Percentiles rank a stretch among this genome's conserved stretches.
Evolutionary conservation across 2,888 invertebrate species (phyloP).

Genomic region (Eupelmus urozonus): DNA sequence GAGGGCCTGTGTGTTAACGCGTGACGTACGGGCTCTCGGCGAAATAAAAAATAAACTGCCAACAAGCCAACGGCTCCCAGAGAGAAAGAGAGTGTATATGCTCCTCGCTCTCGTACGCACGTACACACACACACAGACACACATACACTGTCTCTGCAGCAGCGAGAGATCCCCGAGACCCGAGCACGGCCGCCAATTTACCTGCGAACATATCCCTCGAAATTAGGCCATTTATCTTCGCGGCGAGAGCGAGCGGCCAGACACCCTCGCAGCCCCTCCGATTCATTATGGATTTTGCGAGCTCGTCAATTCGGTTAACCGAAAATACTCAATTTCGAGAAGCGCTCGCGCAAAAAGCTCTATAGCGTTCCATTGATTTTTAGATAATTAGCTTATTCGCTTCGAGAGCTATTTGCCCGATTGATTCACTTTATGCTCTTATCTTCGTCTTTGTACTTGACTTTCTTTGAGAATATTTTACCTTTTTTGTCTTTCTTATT

Average conservation of each 20-base stretch:
- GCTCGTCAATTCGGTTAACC: constrained; percentile 35
- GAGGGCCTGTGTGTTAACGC: constrained; percentile 47
- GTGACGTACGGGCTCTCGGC: constrained; percentile 43
- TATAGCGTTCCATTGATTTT: constrained; percentile 10
- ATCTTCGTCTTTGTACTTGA: too few species aligned
- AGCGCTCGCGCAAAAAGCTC: too few species aligned
- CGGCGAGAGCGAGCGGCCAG: not conserved
- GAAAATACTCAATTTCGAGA: constrained; percentile 27
- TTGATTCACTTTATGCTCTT: too few species aligned
- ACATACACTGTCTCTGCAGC: too few species aligned
- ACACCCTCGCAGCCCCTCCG: not conserved
- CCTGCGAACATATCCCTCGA: constrained; percentile 47
- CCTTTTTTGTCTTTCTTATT: too few species aligned
- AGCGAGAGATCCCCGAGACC: constrained; percentile 19
- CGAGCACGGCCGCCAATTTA: constrained; percentile 36
- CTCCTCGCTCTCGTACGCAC: too few species aligned
- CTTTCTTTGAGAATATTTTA: too few species aligned
- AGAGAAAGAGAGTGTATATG: too few species aligned
- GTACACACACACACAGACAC: too few species aligned
- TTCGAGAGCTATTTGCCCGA: too few species aligned
- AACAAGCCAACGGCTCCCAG: not conserved
- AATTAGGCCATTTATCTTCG: constrained; percentile 54
- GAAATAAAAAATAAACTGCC: constrained; percentile 40
- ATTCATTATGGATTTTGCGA: constrained; percentile 50
- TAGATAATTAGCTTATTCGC: not conserved